Evolutionary conservation across 2,888 invertebrate species (phyloP).

Genomic region (Drosophila paracracens): DNA sequence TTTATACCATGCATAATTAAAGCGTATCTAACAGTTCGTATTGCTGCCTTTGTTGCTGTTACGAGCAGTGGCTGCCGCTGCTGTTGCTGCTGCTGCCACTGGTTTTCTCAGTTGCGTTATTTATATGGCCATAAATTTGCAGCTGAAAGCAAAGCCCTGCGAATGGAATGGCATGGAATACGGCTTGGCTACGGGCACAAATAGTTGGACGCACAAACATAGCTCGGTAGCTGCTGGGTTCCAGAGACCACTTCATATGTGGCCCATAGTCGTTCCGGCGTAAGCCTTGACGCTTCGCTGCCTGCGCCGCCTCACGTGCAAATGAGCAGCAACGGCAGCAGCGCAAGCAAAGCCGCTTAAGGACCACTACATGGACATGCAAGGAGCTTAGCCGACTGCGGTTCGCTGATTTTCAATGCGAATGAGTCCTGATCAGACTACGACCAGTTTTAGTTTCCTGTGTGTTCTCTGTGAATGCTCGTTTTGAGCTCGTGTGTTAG

Average conservation of each 20-base stretch:
- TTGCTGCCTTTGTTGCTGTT: slow-evolving; percentile 17
- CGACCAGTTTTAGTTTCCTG: slow-evolving; percentile 4
- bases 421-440: slow-evolving; percentile 8
- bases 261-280: slow-evolving; percentile 9
- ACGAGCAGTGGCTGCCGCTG: slow-evolving; percentile 9
- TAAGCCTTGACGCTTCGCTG: slow-evolving; percentile 76
- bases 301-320: slow-evolving; percentile 58
- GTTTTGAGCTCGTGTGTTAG: slow-evolving; percentile 46
- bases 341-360: slow-evolving; percentile 69
- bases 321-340: slow-evolving; percentile 63
- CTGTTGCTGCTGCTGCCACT: slow-evolving; percentile 53
- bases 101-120: slow-evolving; percentile 74
- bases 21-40: slow-evolving; percentile 36
- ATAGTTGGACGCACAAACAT: slow-evolving; percentile 55
- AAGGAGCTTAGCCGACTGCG: slow-evolving; percentile 68
- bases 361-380: slow-evolving; percentile 60
- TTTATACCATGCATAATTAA: neutral
- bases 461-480: slow-evolving; percentile 1
- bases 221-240: neutral
- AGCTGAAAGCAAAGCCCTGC: slow-evolving; percentile 76
- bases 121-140: slow-evolving; percentile 76
- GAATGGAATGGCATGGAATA: slow-evolving; percentile 38
- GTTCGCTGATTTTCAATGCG: slow-evolving; percentile 72
- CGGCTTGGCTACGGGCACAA: slow-evolving; percentile 41
- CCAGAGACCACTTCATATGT: neutral